phyloP scores from a whole-genome alignment of 2,888 invertebrate genomes.

The Lithodes maja region DNA sequence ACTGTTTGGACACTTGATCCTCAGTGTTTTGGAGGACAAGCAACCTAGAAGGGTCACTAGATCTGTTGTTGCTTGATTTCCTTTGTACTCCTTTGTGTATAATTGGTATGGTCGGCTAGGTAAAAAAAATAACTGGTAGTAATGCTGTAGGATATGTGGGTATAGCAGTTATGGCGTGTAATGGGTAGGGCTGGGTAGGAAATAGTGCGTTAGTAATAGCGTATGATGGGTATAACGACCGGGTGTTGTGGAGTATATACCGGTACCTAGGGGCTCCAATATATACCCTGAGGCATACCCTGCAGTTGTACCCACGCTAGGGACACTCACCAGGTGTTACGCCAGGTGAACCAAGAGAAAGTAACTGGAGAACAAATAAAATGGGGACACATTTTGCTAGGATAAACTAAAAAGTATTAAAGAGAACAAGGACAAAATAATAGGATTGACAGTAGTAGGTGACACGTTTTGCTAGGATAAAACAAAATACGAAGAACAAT shows the following conservation, averaged over 20 bases:
- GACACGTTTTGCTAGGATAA: too few species aligned
- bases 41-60: too few species aligned
- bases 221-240: neutral
- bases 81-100: too few species aligned
- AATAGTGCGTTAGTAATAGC: neutral
- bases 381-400: neutral
- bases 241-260: neutral
- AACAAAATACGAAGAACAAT: too few species aligned
- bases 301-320: neutral
- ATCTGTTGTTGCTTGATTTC: too few species aligned
- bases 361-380: neutral
- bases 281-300: neutral
- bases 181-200: neutral
- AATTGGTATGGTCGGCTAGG: too few species aligned
- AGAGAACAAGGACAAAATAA: too few species aligned
- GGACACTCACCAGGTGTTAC: neutral
- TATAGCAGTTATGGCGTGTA: neutral
- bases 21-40: too few species aligned
- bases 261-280: neutral
- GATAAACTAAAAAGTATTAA: neutral
- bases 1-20: too few species aligned
- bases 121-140: neutral
- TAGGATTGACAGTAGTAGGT: too few species aligned
- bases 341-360: neutral
- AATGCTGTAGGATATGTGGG: neutral